Base-by-base conservation (phyloP, 2,888 invertebrate genomes). In the Scaptomyza polygonia region DNA sequence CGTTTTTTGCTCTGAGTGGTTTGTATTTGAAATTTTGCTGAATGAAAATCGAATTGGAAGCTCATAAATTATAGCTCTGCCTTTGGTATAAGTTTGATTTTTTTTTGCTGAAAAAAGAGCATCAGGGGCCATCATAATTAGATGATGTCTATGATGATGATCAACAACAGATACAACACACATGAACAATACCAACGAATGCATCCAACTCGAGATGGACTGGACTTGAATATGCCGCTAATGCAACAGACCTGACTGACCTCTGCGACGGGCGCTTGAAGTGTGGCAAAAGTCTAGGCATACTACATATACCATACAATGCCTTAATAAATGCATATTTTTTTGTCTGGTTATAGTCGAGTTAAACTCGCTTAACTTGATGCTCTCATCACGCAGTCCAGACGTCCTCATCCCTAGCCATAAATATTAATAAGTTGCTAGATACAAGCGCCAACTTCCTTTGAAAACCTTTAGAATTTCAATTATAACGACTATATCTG, bases 381-480 rank as follows among this genome's bases (percentile, higher is more conserved):
- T 21, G 18, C 40, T 14, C 34, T 39, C 30, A 54, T 43, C 32
- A 44, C 12, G 34, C 67, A 68, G 61, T 67, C 29, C 30, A 45
- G 49, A 16, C 3, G 9, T 16, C 48, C 67, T 54, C 75, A 80
- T 75, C 73, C 79, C 79, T 79, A 65, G 72, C 51, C 80, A 84
- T 84, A 78, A 83, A 84, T 84, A 84, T 86, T 84, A 84, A 86
- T 83, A 72, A 62, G 67, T 52, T 70, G 68, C 62, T 51, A 36
- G 48, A 52, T 48, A 78, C 82, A 81, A 79, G 82, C 85, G 82
- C 82, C 85, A 85, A 77, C 79, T 82, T 82, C 85, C 79, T 85
- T 79, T 82, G 82, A 82, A 82, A 82, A 77, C 80, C 85, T 83
- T 86, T 79, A 80, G 84, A 84, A 81, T 84, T 86, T 77, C 77